Evolutionary conservation across 1,140 invertebrate species (phyloP), one percentile per base, ranked within the genome.

Genomic region (Drosophila subobscura): DNA sequence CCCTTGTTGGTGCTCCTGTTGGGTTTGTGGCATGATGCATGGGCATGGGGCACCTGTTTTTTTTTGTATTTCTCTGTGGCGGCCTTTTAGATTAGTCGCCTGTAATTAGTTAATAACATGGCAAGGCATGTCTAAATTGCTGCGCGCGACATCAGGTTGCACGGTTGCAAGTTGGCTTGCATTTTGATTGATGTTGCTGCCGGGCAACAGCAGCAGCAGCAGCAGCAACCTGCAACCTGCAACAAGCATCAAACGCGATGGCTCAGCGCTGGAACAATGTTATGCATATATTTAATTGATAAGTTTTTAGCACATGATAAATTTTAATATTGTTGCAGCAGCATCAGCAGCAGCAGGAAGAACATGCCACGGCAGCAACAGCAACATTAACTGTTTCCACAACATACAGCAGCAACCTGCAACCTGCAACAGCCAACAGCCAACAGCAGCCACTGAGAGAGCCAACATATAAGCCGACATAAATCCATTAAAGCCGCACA

Each of bases 61-160:
- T 20, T 20, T 20, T 20, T 1, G 16, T 1, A 20, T 20, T 20
- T 20, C 16, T 67, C 70, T 65, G 66, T 52, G 72, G 74, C 83
- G 84, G 83, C 75, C 74, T 78, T 86, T 86, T 91, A 91, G 89
- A 91, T 91, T 91, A 91, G 89, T 89, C 85, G 79, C 81, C 85
- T 85, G 89, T 91, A 91, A 91, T 91, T 91, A 91, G 89, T 91
- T 91, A 91, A 91, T 91, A 91, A 91, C 89, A 91, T 90, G 89
- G 89, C 89, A 89, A 76, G 89, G 88, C 81, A 85, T 90, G 89
- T 88, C 85, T 90, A 91, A 90, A 90, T 86, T 83, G 84, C 72
- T 79, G 74, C 68, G 33, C 79, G 72, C 68, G 70, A 79, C 77
- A 90, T 72, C 67, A 74, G 61, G 29, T 29, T 29, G 25, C 25